Base-by-base conservation (phyloP, 2,113 vertebrate species). In the Rallus limicola region DNA sequence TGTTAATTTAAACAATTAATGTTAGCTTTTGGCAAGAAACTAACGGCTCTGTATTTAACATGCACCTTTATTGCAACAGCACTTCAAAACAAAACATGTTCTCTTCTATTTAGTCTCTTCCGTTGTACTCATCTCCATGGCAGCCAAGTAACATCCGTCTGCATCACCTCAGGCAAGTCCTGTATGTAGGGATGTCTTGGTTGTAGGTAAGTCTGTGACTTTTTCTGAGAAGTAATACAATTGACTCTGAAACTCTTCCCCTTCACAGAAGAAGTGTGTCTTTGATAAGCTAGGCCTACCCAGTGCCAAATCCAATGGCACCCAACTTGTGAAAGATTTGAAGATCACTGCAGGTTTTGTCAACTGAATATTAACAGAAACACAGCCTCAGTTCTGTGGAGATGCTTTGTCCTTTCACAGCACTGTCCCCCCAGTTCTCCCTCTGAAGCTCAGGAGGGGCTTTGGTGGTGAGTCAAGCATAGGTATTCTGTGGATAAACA, bases 1-100 rank as follows among this genome's bases (percentile, higher is more conserved):
- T 63, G 65, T 92, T 94, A 94, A 92, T 95, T 96, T 86, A 88
- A 94, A 93, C 82, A 95, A 93, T 86, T 94, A 92, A 90, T 58
- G 52, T 56, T 96, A 77, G 91, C 84, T 96, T 95, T 92, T 82
- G 89, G 86, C 88, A 93, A 90, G 78, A 59, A 92, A 52, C 36
- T 29, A 86, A 40, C 0, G 0, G 36, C 23, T 93, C 50, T 13
- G 9, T 72, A 70, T 90, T 92, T 94, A 91, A 72, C 24, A 42
- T 9, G 26, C 34, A 93, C 77, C 83, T 96, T 85, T 76, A 81
- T 44, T 95, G 38, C 52, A 91, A 63, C 48, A 92, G 68, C 3
- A 10, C 56, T 96, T 84, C 52, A 36, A 95, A 83, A 75, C 69
- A 89, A 92, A 95, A 74, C 31, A 64, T 81, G 28, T 63, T 92